Evolutionary conservation across 2,888 invertebrate genomes (phyloP).

Genomic region (Melieria omissa): DNA sequence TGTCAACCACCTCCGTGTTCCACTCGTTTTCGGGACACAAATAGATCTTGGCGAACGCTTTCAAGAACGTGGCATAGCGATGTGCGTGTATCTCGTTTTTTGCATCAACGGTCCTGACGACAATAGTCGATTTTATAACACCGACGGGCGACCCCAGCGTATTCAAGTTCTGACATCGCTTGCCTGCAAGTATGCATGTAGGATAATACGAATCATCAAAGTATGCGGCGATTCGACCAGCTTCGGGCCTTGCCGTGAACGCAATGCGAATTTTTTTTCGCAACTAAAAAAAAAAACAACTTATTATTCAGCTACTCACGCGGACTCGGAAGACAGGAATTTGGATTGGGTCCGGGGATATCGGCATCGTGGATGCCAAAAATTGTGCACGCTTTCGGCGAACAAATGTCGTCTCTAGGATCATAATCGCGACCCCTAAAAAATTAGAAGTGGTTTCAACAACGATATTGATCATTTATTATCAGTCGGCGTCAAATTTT

Average conservation of each 20-base stretch:
- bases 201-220: too few species aligned
- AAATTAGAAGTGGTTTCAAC: too few species aligned
- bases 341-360: slow-evolving; percentile 42
- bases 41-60: slow-evolving; percentile 58
- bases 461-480: too few species aligned
- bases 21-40: slow-evolving; percentile 58
- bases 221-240: too few species aligned
- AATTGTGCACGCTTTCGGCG: slow-evolving; percentile 46
- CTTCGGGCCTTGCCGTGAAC: neutral
- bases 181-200: too few species aligned
- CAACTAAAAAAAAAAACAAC: neutral
- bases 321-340: slow-evolving; percentile 43
- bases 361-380: slow-evolving; percentile 51
- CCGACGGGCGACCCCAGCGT: slow-evolving; percentile 54
- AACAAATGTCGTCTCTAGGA: slow-evolving; percentile 37
- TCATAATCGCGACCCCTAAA: too few species aligned
- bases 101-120: slow-evolving; percentile 41
- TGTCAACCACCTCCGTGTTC: slow-evolving; percentile 54
- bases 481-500: too few species aligned
- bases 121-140: slow-evolving; percentile 45
- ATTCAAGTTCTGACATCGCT: slow-evolving; percentile 27
- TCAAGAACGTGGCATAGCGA: slow-evolving; percentile 54
- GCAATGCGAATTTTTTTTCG: too few species aligned
- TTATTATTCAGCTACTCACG: slow-evolving; percentile 27
- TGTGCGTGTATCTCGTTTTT: slow-evolving; percentile 45